A percentile compares a stretch with the other conserved stretches of the same genome.
phyloP scores from a whole-genome alignment of 2,113 vertebrate genomes.

The Ptyas mucosa region DNA sequence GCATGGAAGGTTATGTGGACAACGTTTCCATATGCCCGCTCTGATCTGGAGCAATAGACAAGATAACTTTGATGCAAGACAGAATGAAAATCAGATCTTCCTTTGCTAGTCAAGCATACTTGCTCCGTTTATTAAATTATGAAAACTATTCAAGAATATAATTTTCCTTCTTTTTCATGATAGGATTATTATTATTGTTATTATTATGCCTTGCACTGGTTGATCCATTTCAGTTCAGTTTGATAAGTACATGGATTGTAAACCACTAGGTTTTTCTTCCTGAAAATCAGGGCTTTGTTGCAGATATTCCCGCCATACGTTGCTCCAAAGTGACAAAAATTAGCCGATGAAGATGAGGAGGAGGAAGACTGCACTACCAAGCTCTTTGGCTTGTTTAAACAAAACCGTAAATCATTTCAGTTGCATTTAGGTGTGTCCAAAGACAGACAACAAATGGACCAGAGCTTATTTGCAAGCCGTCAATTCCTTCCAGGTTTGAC shows the following conservation, averaged over 20 bases:
- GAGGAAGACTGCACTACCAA: background rate
- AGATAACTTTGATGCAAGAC: background rate
- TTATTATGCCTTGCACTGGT: background rate
- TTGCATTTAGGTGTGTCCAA: background rate
- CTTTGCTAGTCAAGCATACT: accelerated
- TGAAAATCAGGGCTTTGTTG: background rate
- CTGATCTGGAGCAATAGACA: background rate
- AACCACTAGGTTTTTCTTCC: background rate
- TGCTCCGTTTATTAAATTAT: background rate
- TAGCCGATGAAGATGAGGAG: background rate
- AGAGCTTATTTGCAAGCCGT: background rate
- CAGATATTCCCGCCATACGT: background rate
- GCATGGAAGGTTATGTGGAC: background rate
- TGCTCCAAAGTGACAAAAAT: constrained; percentile 18
- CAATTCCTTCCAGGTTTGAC: background rate
- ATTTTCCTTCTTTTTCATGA: background rate
- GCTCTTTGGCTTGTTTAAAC: background rate
- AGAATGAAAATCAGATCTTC: background rate
- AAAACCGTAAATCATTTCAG: background rate
- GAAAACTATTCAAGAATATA: background rate
- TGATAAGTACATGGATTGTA: background rate
- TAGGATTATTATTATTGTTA: background rate
- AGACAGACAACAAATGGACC: background rate
- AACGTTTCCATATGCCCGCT: background rate
- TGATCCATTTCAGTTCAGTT: background rate